Conservation (phyloP, 2,888 invertebrate species). For the Octonoba sinensis region DNA sequence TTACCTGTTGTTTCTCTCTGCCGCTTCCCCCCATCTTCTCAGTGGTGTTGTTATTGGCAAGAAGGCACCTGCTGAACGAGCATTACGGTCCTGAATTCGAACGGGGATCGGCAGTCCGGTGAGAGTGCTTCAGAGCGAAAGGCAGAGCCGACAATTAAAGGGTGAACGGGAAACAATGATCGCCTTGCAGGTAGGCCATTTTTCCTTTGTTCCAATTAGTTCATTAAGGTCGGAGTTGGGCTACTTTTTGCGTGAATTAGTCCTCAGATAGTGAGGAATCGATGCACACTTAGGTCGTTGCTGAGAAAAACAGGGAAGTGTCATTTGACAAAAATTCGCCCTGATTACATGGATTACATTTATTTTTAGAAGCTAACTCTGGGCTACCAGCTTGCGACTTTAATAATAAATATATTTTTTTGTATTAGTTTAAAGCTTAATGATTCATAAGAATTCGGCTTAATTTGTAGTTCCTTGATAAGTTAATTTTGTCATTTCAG, state of each 20-base stretch:
- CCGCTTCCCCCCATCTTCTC: conserved; percentile 4
- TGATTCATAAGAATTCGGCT: no score
- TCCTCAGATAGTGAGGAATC: no score
- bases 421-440: no score
- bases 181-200: conserved; percentile 49
- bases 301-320: no score
- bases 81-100: conserved; percentile 8
- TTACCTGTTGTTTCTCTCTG: conserved; percentile 20
- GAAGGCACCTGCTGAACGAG: conserved; percentile 18
- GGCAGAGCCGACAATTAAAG: conserved; percentile 13
- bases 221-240: background rate
- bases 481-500: no score
- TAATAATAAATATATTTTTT: no score
- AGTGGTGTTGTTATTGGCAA: conserved; percentile 29
- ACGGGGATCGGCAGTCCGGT: background rate
- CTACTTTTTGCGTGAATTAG: background rate
- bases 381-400: no score
- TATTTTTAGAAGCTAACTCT: no score
- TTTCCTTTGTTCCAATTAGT: conserved; percentile 4
- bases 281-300: no score
- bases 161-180: conserved; percentile 37
- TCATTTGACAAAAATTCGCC: no score
- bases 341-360: no score
- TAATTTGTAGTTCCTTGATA: no score
- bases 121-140: background rate